Evolutionary conservation across 1,140 invertebrate genomes (phyloP).

Genomic region (Drosophila insularis): DNA sequence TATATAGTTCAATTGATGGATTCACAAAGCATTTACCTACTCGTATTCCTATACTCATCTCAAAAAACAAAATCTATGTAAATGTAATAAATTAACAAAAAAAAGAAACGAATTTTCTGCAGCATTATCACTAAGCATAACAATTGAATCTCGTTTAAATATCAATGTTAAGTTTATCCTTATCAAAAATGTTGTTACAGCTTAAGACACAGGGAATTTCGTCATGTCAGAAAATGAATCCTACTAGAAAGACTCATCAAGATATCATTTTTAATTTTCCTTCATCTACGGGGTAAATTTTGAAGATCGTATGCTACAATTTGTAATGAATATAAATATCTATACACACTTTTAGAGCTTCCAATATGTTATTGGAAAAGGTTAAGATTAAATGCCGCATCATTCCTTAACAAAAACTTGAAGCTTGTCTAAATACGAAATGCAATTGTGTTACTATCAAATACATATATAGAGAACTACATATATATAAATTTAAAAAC

Average conservation of each 20-base stretch:
- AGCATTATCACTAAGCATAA: slow-evolving; percentile 14
- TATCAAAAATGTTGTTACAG: background rate
- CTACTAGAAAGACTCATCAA: background rate
- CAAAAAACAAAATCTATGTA: slow-evolving; percentile 35
- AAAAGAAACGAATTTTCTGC: slow-evolving; percentile 39
- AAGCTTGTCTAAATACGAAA: slow-evolving; percentile 3
- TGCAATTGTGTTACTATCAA: background rate
- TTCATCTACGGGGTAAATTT: too few relatives aligned
- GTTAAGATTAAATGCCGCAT: background rate
- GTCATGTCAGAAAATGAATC: too few relatives aligned
- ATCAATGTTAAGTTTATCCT: slow-evolving; percentile 2
- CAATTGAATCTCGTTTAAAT: slow-evolving; percentile 19
- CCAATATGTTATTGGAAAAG: slow-evolving; percentile 4
- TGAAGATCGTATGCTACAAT: background rate
- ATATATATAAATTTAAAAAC: slow-evolving; percentile 4
- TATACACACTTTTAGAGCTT: slow-evolving; percentile 24
- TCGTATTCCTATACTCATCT: slow-evolving; percentile 23
- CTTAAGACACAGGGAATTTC: background rate
- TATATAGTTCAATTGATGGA: slow-evolving; percentile 52
- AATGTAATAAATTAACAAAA: slow-evolving; percentile 11
- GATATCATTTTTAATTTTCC: too few relatives aligned
- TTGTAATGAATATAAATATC: slow-evolving; percentile 6
- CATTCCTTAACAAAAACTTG: background rate
- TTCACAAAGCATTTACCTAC: slow-evolving; percentile 33
- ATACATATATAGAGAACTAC: background rate